These are phyloP conservation scores for Eupelmus urozonus DNA, from an alignment of 2,888 invertebrate species.

Conservation along the genomic window DNA sequence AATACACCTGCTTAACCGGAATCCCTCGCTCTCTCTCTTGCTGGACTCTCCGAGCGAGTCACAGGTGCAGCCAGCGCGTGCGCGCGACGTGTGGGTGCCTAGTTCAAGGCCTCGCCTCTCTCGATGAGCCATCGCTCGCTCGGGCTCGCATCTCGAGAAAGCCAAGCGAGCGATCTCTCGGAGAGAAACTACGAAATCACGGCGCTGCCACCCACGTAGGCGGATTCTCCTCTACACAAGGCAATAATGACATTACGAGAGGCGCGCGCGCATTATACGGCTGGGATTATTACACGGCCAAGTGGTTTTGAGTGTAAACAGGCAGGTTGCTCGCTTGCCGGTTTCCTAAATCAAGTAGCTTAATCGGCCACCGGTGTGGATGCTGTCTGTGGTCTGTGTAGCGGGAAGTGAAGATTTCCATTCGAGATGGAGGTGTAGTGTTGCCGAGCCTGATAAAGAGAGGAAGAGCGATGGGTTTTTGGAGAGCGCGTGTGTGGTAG, in stretches of 20 bases:
- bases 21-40: too few species aligned
- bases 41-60: constrained; percentile 46
- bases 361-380: constrained; percentile 23
- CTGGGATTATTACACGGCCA: background rate
- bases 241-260: constrained; percentile 51
- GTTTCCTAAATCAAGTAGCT: constrained; percentile 46
- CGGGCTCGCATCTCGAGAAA: background rate
- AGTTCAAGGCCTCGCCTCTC: constrained; percentile 54
- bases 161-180: constrained; percentile 5
- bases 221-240: constrained; percentile 6
- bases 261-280: constrained; percentile 6
- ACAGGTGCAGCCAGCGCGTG: constrained; percentile 55
- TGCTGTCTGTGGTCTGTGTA: background rate
- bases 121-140: constrained; percentile 7
- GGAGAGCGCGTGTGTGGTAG: too few species aligned
- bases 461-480: background rate
- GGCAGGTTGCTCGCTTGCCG: constrained; percentile 19
- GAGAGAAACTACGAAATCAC: constrained; percentile 55
- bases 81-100: constrained; percentile 51
- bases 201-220: constrained; percentile 47
- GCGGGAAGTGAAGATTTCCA: too few species aligned
- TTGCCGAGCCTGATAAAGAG: constrained; percentile 1
- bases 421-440: too few species aligned
- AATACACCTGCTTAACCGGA: constrained; percentile 59
- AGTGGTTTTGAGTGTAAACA: background rate